These are phyloP conservation scores for Apostichopus californicus DNA, from an alignment of 35 echinoderm and acorn worm genomes.

Conservation along the genomic window DNA sequence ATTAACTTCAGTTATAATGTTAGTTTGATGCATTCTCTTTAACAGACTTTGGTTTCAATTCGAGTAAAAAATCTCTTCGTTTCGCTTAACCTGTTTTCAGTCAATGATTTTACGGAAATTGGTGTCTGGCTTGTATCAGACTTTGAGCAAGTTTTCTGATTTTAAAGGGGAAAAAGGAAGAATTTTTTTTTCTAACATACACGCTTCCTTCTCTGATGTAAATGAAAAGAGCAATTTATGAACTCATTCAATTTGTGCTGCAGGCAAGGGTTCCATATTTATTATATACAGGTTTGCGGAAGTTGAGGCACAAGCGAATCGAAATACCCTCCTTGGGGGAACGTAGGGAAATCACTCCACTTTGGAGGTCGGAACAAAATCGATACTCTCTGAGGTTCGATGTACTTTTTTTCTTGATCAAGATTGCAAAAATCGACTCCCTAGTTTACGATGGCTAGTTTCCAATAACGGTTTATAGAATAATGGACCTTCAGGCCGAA, in stretches of 20 bases:
- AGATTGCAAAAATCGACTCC: conserved; percentile 25
- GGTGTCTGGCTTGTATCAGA: conserved; percentile 4
- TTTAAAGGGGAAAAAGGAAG: background rate
- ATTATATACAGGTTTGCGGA: conserved; percentile 56
- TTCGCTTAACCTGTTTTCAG: background rate
- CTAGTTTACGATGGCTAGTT: conserved; percentile 1
- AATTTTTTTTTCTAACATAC: conserved; percentile 20
- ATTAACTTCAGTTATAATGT: background rate
- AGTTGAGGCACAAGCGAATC: conserved; percentile 50
- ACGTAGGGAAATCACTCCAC: conserved; percentile 53
- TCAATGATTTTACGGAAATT: conserved; percentile 5
- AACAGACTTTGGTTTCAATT: background rate
- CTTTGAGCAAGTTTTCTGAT: background rate
- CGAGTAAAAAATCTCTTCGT: background rate
- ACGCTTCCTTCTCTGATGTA: conserved; percentile 23
- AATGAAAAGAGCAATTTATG: conserved; percentile 54
- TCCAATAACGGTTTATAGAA: conserved; percentile 37
- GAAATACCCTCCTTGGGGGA: conserved; percentile 26
- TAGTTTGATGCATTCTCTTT: background rate
- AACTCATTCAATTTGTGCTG: conserved; percentile 49
- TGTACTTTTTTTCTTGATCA: conserved; percentile 24
- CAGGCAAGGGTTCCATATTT: conserved; percentile 36
- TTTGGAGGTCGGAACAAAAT: conserved; percentile 38
- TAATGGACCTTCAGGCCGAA: conserved; percentile 54
- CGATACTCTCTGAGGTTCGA: background rate